Percentiles rank a stretch among this genome's conserved stretches.
These are phyloP conservation scores for Cerastis leucographa DNA, from an alignment of 2,888 invertebrate genomes.

Conservation along the genomic window DNA sequence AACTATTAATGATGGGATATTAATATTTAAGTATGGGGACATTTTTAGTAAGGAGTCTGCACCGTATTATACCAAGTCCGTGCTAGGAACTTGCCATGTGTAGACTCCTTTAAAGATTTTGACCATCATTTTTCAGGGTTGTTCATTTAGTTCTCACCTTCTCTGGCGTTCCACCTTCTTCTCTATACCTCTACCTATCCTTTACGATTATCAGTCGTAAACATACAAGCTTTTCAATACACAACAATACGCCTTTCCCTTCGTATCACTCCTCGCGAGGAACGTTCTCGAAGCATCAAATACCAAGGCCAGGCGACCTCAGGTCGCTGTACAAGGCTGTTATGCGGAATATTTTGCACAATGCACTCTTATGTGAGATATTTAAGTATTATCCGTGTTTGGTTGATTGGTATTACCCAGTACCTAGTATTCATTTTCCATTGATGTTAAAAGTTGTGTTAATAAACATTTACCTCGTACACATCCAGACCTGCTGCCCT, in stretches of 20 bases:
- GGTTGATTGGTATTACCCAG: too few relatives aligned
- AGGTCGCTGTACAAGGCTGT: slow-evolving; percentile 48
- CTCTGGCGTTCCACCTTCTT: background rate
- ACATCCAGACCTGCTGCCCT: too few relatives aligned
- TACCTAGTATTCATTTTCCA: too few relatives aligned
- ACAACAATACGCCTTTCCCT: slow-evolving; percentile 53
- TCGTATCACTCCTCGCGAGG: slow-evolving; percentile 23
- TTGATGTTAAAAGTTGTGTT: too few relatives aligned
- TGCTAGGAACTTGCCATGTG: too few relatives aligned
- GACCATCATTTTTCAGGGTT: too few relatives aligned
- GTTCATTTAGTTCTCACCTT: background rate
- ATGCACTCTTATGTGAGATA: slow-evolving; percentile 38
- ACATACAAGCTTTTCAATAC: slow-evolving; percentile 20
- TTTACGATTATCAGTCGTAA: background rate
- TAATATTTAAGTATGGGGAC: too few relatives aligned
- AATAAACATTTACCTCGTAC: too few relatives aligned
- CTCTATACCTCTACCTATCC: background rate
- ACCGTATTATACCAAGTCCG: too few relatives aligned
- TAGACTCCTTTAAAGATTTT: too few relatives aligned
- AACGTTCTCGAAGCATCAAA: slow-evolving; percentile 60
- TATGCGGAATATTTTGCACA: slow-evolving; percentile 48
- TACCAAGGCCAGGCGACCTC: slow-evolving; percentile 63
- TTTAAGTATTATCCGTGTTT: slow-evolving; percentile 33
- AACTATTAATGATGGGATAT: too few relatives aligned
- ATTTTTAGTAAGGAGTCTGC: too few relatives aligned